Conservation (phyloP, 2,888 invertebrate species). For the Cepaea hortensis region DNA sequence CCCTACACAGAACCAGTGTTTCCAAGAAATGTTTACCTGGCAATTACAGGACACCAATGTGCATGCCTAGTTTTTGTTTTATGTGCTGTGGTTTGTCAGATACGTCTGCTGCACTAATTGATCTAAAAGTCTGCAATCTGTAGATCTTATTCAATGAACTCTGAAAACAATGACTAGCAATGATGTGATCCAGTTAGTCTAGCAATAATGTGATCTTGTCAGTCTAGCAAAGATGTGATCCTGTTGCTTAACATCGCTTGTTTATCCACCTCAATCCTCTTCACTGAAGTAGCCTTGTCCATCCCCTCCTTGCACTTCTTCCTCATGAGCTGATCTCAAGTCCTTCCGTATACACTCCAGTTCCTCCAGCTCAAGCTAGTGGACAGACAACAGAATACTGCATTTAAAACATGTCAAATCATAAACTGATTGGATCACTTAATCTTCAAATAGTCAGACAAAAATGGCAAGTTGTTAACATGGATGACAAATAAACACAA, state of each 20-base stretch:
- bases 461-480: too few relatives aligned
- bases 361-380: constrained; percentile 66
- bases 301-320: constrained; percentile 17
- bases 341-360: constrained; percentile 64
- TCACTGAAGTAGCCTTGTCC: constrained; percentile 56
- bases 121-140: too few relatives aligned
- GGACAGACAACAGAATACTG: neutral
- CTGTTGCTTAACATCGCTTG: neutral
- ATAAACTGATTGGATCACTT: too few relatives aligned
- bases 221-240: neutral
- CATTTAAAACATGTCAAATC: neutral
- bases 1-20: too few relatives aligned
- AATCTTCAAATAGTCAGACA: too few relatives aligned
- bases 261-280: constrained; percentile 54
- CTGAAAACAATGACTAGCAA: neutral
- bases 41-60: too few relatives aligned
- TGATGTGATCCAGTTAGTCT: neutral
- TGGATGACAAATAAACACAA: too few relatives aligned
- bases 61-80: too few relatives aligned
- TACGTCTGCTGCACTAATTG: too few relatives aligned
- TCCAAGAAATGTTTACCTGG: too few relatives aligned
- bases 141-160: too few relatives aligned
- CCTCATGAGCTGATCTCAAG: constrained; percentile 52
- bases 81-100: too few relatives aligned
- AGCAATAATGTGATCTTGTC: neutral